Percentiles rank a stretch among this genome's conserved stretches.
These are phyloP conservation scores for Incurvaria masculella DNA, from an alignment of 2,888 invertebrate genomes.

Conservation along the genomic window DNA sequence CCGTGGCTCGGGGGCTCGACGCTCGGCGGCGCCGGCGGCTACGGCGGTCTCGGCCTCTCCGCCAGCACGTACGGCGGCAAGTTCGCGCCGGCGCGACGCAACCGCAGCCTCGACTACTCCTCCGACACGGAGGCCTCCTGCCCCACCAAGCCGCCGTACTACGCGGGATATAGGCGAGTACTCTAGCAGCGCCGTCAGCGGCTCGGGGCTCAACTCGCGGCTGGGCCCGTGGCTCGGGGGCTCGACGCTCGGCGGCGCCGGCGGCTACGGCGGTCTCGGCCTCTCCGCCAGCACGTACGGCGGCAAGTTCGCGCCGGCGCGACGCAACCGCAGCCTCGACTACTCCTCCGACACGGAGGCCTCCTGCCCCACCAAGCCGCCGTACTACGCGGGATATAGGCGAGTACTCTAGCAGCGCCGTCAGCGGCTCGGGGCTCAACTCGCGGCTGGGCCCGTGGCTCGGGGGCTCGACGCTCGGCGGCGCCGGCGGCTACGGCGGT, in stretches of 20 bases:
- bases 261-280: not conserved
- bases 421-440: too few relatives aligned
- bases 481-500: constrained; percentile 37
- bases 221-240: too few relatives aligned
- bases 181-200: too few relatives aligned
- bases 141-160: constrained; percentile 71
- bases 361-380: constrained; percentile 71
- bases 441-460: too few relatives aligned
- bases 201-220: too few relatives aligned
- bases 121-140: constrained; percentile 95
- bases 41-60: not conserved
- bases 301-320: constrained; percentile 54
- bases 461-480: constrained; percentile 39
- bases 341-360: constrained; percentile 96
- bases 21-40: constrained; percentile 19
- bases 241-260: too few relatives aligned
- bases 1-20: constrained; percentile 37
- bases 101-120: constrained; percentile 85
- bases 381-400: constrained; percentile 66
- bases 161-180: constrained; percentile 50
- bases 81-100: constrained; percentile 64
- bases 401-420: too few relatives aligned
- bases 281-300: constrained; percentile 31
- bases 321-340: constrained; percentile 79
- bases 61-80: constrained; percentile 40